phyloP scores from a whole-genome alignment of 2,797 vertebrate genomes.

The Distichodus sexfasciatus region DNA sequence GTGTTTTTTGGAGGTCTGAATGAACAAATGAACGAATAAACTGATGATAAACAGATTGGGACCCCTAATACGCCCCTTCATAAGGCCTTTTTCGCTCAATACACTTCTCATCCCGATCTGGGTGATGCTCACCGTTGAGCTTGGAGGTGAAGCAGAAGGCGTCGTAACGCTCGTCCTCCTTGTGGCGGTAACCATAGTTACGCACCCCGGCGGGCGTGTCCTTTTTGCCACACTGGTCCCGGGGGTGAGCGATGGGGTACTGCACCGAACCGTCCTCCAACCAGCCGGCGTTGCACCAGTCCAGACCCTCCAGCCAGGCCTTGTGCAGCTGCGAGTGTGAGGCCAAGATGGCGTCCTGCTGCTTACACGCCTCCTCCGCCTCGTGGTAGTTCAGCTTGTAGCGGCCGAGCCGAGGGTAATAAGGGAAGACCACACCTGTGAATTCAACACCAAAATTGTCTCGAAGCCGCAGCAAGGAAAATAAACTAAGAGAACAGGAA shows the following conservation, averaged over 20 bases:
- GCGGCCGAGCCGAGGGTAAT: slow-evolving; percentile 86
- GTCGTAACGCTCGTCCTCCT: slow-evolving; percentile 88
- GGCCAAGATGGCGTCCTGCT: slow-evolving; percentile 90
- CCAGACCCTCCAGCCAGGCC: slow-evolving; percentile 90
- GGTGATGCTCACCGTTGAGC: slow-evolving; percentile 87
- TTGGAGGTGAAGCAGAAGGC: slow-evolving; percentile 97
- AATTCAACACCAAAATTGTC: neutral
- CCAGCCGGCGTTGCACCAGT: slow-evolving; percentile 98
- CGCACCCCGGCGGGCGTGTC: slow-evolving; percentile 83
- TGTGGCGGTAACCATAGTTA: slow-evolving; percentile 94
- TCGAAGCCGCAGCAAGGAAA: too few relatives aligned
- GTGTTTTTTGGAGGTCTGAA: too few relatives aligned
- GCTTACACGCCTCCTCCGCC: slow-evolving; percentile 81
- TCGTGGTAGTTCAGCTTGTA: slow-evolving; percentile 90
- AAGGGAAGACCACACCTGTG: slow-evolving; percentile 92
- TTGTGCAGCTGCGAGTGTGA: slow-evolving; percentile 89
- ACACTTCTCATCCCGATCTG: too few relatives aligned
- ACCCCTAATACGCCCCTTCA: too few relatives aligned
- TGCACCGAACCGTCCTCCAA: slow-evolving; percentile 92
- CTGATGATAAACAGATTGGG: too few relatives aligned
- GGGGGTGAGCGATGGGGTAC: slow-evolving; percentile 87
- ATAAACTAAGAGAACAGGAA: too few relatives aligned
- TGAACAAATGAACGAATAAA: too few relatives aligned
- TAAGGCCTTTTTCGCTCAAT: too few relatives aligned
- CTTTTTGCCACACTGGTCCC: slow-evolving; percentile 85